A percentile compares a stretch with the other conserved stretches of the same genome.
These are phyloP conservation scores for Chelon labrosus DNA, from an alignment of 2,797 vertebrate species.

Conservation along the genomic window DNA sequence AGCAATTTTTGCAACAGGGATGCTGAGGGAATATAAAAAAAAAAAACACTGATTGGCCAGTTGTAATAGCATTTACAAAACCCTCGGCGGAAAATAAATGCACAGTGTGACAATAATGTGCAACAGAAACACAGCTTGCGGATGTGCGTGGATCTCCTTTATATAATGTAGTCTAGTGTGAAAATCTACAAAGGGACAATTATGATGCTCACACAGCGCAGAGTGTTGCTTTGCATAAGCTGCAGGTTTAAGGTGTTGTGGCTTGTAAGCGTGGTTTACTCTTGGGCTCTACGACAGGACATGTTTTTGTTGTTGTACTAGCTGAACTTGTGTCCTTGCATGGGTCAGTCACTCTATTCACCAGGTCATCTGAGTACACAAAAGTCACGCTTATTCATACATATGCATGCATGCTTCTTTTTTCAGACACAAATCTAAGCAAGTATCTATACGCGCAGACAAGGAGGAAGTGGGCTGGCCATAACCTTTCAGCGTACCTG, in stretches of 20 bases:
- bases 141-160: not conserved
- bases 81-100: constrained; percentile 3
- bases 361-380: constrained; percentile 42
- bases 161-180: constrained; percentile 1
- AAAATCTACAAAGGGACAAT: constrained; percentile 35
- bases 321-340: constrained; percentile 54
- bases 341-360: constrained; percentile 42
- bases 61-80: constrained; percentile 21
- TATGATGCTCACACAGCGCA: constrained; percentile 20
- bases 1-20: constrained; percentile 20
- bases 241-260: not conserved
- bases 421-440: constrained; percentile 39
- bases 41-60: constrained; percentile 8
- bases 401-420: constrained; percentile 10
- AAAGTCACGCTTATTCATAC: constrained; percentile 40
- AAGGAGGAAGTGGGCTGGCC: constrained; percentile 66
- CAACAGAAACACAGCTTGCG: not conserved
- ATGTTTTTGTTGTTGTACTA: constrained; percentile 53
- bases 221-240: constrained; percentile 31
- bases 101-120: constrained; percentile 6
- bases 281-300: constrained; percentile 13
- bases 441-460: constrained; percentile 58
- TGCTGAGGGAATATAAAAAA: constrained; percentile 38
- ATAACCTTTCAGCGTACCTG: constrained; percentile 75
- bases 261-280: constrained; percentile 32